Evolutionary conservation across 2,113 vertebrate species (phyloP).

Genomic region (Neotoma lepida): DNA sequence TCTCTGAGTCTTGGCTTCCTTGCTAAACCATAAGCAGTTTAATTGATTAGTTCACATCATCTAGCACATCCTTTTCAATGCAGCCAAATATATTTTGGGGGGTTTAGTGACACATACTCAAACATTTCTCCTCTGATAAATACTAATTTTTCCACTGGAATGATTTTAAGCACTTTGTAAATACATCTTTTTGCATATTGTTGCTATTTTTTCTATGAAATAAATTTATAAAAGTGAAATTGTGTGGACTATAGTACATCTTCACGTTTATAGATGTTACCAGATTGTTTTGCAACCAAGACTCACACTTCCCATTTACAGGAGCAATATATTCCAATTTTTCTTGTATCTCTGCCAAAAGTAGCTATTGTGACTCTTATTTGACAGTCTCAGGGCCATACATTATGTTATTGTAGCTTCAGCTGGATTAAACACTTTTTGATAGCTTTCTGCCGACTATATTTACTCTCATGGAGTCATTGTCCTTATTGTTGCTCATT

Average conservation of each 20-base stretch:
- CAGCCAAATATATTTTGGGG: background rate
- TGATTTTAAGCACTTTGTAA: background rate
- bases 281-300: slow-evolving; percentile 1
- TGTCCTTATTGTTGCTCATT: slow-evolving; percentile 37
- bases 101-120: background rate
- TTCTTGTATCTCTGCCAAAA: background rate
- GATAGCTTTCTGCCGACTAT: background rate
- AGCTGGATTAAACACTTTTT: background rate
- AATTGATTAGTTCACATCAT: background rate
- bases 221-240: background rate
- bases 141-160: background rate
- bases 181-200: background rate
- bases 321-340: background rate
- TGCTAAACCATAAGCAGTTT: background rate
- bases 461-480: background rate
- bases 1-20: slow-evolving; percentile 42
- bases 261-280: background rate
- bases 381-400: slow-evolving; percentile 33
- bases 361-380: slow-evolving; percentile 30
- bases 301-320: background rate
- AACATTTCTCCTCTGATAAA: background rate
- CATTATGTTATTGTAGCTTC: slow-evolving; percentile 45
- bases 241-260: background rate
- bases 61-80: background rate
- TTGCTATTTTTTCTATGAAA: slow-evolving; percentile 5